Base-by-base conservation (phyloP, 2,888 invertebrate genomes). In the Watsonalla binaria region DNA sequence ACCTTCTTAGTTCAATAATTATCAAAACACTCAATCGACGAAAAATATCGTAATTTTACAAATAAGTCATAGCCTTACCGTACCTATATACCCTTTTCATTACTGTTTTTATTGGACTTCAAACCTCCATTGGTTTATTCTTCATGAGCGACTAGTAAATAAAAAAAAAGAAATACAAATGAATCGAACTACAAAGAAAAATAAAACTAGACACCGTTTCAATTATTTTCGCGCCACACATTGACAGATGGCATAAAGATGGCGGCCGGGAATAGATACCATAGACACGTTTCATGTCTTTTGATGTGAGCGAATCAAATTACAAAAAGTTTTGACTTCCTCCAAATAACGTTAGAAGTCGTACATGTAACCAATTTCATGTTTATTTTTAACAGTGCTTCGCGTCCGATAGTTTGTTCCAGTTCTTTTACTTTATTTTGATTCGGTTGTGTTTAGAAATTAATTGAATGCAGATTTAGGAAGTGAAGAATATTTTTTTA, bases 291-390 rank as follows among this genome's bases (percentile, higher is more conserved):
- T 55, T 71, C 78, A 35, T 35, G 35, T 13, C 49, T 11, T 84
- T 85, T 85, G 85, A 85, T 84, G 83, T 83, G 62, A 74, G 72
- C 82, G 85, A 78, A 80, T 85, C 85, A 76, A 85, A 85, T 85
- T 85, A 80, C 85, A 79, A 82, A 42, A 84, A 81, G 78, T 70
- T 49, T 61, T 68, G 68, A 74, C 73, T 76, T 78, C 79, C 76
- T 68, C 57, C 58, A 52, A 49, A 60, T 51, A 53, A 45, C 56
- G 57, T 73, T 59, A 69, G 73, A 76, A 64, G 73, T 72, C 57
- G 53, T 56, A 56, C 58, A 62, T 62, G 67, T 61, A 58, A 56
- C 61, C 55, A 60, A 60, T 57, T 58, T 49, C 51, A 53, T 45
- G 51, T 56, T 56, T 56, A 56, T 56, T 59, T 56, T 54, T 49